Conservation (phyloP, 2,888 invertebrate species). For the Ferrisia virgata region DNA sequence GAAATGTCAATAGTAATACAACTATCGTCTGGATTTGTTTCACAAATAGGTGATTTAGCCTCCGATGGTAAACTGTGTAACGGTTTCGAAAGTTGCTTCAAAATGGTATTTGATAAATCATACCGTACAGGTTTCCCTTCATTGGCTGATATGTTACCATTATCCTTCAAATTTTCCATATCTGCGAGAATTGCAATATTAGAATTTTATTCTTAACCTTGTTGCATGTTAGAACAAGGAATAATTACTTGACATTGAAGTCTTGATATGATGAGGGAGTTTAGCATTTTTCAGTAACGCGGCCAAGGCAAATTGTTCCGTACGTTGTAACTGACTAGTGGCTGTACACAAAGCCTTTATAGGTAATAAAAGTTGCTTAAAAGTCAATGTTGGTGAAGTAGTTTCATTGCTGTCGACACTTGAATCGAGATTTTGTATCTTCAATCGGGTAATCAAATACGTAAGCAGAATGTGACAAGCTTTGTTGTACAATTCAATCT, state of each 20-base stretch:
- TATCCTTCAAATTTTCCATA: conserved; percentile 35
- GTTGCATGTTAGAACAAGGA: neutral
- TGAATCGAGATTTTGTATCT: conserved; percentile 47
- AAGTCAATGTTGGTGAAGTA: conserved; percentile 49
- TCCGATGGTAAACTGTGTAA: conserved; percentile 55
- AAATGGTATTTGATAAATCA: conserved; percentile 68
- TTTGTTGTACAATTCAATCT: conserved; percentile 65
- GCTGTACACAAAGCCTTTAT: conserved; percentile 72
- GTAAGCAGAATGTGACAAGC: conserved; percentile 68
- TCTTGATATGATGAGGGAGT: conserved; percentile 59
- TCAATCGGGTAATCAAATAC: conserved; percentile 60
- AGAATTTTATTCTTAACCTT: neutral
- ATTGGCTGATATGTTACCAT: neutral
- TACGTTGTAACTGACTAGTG: conserved; percentile 66
- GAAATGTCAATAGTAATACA: conserved; percentile 27
- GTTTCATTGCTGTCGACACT: conserved; percentile 2
- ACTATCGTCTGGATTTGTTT: conserved; percentile 19
- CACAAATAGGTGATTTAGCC: neutral
- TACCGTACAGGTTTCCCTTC: conserved; percentile 54
- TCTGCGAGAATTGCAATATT: neutral
- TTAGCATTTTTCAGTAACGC: conserved; percentile 73
- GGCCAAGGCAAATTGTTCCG: conserved; percentile 73
- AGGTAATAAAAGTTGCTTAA: conserved; percentile 62
- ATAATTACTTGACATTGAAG: conserved; percentile 48
- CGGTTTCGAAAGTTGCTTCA: conserved; percentile 71